These are phyloP conservation scores for Notarius lentiginosus DNA, from an alignment of 2,113 vertebrate species.

Conservation along the genomic window DNA sequence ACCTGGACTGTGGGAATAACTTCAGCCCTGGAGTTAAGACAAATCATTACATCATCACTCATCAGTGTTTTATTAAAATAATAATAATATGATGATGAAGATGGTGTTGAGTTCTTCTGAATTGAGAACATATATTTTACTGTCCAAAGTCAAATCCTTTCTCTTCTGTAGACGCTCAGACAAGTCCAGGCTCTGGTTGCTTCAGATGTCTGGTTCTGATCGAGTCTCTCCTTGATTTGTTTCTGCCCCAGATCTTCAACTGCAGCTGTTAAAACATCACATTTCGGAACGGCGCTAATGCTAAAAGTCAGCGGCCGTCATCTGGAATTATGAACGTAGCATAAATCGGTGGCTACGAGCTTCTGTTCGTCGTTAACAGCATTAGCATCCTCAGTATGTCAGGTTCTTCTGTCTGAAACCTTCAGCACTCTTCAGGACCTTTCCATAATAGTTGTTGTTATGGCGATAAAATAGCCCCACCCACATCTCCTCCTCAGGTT, in stretches of 20 bases:
- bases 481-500: background rate
- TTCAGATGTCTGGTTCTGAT: background rate
- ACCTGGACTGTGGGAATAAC: background rate
- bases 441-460: background rate
- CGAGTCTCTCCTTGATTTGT: background rate
- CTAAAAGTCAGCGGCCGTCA: background rate
- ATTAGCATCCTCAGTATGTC: background rate
- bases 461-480: no score
- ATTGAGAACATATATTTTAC: background rate
- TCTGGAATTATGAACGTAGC: background rate
- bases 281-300: background rate
- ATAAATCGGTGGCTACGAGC: background rate
- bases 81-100: background rate
- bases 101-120: background rate
- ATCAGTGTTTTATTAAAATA: background rate
- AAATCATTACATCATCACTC: background rate
- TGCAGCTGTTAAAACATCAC: background rate
- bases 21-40: background rate
- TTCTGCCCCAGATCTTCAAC: background rate
- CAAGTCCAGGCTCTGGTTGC: background rate
- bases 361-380: background rate
- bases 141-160: background rate
- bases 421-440: background rate
- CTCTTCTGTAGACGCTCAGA: background rate
- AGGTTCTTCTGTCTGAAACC: background rate